A percentile compares a stretch with the other conserved stretches of the same genome.
phyloP scores from a whole-genome alignment of 2,888 invertebrate species.

The Biston betularia region DNA sequence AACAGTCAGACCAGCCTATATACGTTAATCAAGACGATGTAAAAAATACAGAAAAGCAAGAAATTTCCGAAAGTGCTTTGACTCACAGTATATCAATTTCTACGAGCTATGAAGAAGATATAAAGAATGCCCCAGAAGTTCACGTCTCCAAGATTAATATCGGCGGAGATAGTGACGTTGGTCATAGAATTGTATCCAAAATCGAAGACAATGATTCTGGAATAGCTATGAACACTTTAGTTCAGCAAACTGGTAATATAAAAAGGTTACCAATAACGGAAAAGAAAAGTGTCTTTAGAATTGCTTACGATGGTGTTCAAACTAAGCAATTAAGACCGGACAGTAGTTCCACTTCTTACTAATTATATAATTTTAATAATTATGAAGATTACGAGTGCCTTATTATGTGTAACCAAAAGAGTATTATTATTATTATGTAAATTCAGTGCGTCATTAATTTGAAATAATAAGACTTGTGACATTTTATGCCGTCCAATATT shows the following conservation, averaged over 20 bases:
- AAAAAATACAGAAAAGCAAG: slow-evolving; percentile 63
- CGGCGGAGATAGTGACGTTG: slow-evolving; percentile 69
- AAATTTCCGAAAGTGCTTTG: slow-evolving; percentile 75
- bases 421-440: slow-evolving; percentile 58
- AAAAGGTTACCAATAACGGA: slow-evolving; percentile 90
- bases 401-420: slow-evolving; percentile 56
- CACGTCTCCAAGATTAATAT: slow-evolving; percentile 86
- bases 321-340: slow-evolving; percentile 93
- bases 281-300: slow-evolving; percentile 97
- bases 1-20: slow-evolving; percentile 76
- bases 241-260: slow-evolving; percentile 84
- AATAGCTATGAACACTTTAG: slow-evolving; percentile 89
- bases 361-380: slow-evolving; percentile 43
- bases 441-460: slow-evolving; percentile 43
- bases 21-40: slow-evolving; percentile 82
- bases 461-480: slow-evolving; percentile 39
- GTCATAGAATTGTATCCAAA: slow-evolving; percentile 63
- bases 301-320: slow-evolving; percentile 96
- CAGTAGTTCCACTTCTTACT: slow-evolving; percentile 91
- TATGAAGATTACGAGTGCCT: slow-evolving; percentile 65
- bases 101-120: slow-evolving; percentile 72
- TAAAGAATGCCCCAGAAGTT: slow-evolving; percentile 74
- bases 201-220: slow-evolving; percentile 92
- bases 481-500: slow-evolving; percentile 46
- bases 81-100: slow-evolving; percentile 81